Evolutionary conservation across 1,140 invertebrate species (phyloP).

Genomic region (Sitophilus oryzae): DNA sequence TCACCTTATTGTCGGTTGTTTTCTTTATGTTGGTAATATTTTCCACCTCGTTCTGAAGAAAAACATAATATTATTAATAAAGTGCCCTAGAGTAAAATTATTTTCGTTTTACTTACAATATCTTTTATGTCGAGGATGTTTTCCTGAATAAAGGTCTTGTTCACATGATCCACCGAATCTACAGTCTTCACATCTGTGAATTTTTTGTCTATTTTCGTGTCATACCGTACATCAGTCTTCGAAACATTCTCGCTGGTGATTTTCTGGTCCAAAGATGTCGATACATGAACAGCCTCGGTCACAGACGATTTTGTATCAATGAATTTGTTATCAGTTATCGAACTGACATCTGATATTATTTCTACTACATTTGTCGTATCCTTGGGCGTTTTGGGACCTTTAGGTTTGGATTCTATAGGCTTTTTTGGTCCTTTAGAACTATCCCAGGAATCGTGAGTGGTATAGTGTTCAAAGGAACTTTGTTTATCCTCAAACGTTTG

Average conservation of each 20-base stretch:
- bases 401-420: not conserved
- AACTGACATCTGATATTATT: conserved; percentile 5
- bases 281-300: conserved; percentile 7
- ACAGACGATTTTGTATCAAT: conserved; percentile 12
- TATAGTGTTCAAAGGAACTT: conserved; percentile 27
- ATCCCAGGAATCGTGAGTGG: conserved; percentile 26
- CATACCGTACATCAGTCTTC: conserved; percentile 7
- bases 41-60: conserved; percentile 39
- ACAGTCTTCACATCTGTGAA: conserved; percentile 14
- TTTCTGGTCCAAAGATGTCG: conserved; percentile 25
- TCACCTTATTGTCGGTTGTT: conserved; percentile 39
- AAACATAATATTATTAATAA: conserved; percentile 13
- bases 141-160: conserved; percentile 32
- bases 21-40: conserved; percentile 41
- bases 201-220: conserved; percentile 8
- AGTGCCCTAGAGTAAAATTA: not conserved
- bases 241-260: conserved; percentile 16
- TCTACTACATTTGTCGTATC: not conserved
- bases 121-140: conserved; percentile 39
- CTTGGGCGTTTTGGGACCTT: not conserved
- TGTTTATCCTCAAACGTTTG: conserved; percentile 32
- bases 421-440: conserved; percentile 18
- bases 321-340: conserved; percentile 8
- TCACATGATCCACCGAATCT: conserved; percentile 23
- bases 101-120: conserved; percentile 34